Percentiles rank a stretch among this genome's conserved stretches.
Evolutionary conservation across 2,797 vertebrate genomes (phyloP).

Genomic region (Remorina albescens): DNA sequence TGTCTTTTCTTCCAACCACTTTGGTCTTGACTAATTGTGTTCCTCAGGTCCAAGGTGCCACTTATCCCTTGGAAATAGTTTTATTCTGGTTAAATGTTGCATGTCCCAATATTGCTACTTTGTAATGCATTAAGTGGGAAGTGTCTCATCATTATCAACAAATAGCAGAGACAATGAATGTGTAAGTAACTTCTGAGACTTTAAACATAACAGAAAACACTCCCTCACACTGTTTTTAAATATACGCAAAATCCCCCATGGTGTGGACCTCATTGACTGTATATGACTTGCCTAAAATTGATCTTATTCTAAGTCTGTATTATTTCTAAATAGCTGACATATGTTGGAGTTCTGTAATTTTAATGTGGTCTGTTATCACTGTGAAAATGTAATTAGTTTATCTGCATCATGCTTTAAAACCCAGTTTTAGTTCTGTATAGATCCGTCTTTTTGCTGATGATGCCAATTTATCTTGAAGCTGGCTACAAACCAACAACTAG

Average conservation of each 20-base stretch:
- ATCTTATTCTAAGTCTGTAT: conserved; percentile 24
- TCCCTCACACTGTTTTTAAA: conserved; percentile 12
- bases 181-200: conserved; percentile 22
- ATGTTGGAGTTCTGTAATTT: conserved; percentile 49
- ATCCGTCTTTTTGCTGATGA: conserved; percentile 23
- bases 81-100: conserved; percentile 39
- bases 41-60: conserved; percentile 40
- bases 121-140: conserved; percentile 43
- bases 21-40: conserved; percentile 13
- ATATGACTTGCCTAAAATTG: conserved; percentile 18
- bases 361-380: conserved; percentile 39
- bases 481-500: background rate
- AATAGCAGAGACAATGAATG: conserved; percentile 41
- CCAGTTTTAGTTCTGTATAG: conserved; percentile 2
- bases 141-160: conserved; percentile 18
- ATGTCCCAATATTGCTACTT: conserved; percentile 60
- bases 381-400: conserved; percentile 40
- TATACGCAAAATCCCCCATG: conserved; percentile 8
- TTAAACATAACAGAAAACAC: conserved; percentile 17
- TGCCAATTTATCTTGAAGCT: conserved; percentile 17
- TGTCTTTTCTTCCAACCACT: conserved; percentile 15
- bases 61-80: conserved; percentile 7
- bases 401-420: conserved; percentile 29
- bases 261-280: conserved; percentile 20
- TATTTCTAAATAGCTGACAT: conserved; percentile 47